Evolutionary conservation across 2,797 vertebrate species (phyloP).

Genomic region (Acestrorhynchus altus): DNA sequence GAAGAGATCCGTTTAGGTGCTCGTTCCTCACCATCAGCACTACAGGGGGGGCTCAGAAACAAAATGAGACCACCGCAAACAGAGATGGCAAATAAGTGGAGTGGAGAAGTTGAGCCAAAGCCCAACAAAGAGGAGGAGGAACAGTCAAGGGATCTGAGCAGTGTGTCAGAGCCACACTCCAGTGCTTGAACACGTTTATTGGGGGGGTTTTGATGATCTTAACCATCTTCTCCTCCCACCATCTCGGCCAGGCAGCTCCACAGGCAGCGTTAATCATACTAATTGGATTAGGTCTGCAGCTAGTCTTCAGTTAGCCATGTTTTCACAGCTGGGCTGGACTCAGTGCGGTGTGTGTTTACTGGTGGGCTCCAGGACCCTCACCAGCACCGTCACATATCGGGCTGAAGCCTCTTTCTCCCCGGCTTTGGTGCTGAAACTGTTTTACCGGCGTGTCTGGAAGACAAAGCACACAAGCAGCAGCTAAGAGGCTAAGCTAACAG

Average conservation of each 20-base stretch:
- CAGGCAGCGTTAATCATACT: background rate
- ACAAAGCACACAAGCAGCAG: conserved; percentile 45
- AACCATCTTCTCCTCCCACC: background rate
- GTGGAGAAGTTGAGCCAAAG: too few species aligned
- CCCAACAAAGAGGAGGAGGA: too few species aligned
- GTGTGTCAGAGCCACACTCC: too few species aligned
- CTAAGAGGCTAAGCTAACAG: conserved; percentile 45
- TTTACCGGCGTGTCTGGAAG: conserved; percentile 1
- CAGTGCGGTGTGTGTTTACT: background rate
- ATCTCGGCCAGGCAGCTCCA: background rate
- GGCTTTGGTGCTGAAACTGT: background rate
- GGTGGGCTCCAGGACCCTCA: background rate
- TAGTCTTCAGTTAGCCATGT: conserved; percentile 23
- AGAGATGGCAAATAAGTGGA: too few species aligned
- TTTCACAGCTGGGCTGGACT: background rate
- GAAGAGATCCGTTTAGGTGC: background rate
- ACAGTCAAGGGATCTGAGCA: too few species aligned
- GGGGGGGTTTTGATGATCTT: background rate
- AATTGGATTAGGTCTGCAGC: conserved; percentile 1
- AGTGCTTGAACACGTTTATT: background rate
- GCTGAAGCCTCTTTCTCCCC: background rate
- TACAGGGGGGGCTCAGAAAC: too few species aligned
- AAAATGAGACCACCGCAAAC: too few species aligned
- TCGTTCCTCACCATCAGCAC: background rate
- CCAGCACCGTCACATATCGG: background rate